Base-by-base conservation (phyloP, 2,797 vertebrate genomes). In the Scarus forsteni region DNA sequence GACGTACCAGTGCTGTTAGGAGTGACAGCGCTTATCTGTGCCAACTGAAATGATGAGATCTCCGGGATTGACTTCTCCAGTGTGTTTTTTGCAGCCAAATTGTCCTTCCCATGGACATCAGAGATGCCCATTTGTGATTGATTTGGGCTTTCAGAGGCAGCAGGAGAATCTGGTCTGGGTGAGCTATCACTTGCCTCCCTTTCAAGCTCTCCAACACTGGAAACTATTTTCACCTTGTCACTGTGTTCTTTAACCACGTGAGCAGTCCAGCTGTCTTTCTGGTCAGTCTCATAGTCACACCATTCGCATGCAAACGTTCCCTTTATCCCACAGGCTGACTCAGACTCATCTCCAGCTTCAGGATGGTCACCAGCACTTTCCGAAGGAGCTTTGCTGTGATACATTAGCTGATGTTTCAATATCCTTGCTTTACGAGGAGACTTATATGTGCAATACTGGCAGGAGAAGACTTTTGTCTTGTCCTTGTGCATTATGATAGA, bases 161-260 rank as follows among this genome's bases (percentile, higher is more conserved):
- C 93, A 63, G 95, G 95, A 65, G 86, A 96, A 78, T 95, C 95
- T 18, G 94, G 88, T 73, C 91, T 94, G 57, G 92, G 91, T 7
- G 98, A 96, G 15, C 93, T 88, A n/a, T 84, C 63, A 56, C 90
- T 83, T 3, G 92, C 90, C 5, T 95, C 94, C 48, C 93, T 94
- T 72, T 97, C 96, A 52, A 95, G 91, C 71, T 97, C 94, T 15
- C 95, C 91, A 83, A 96, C 66, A 15, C 89, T 94, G 6, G 96
- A 98, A 63, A 98, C 93, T 66, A 98, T 97, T 92, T 99, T 98
- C 65, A 98, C 97, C 95, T 98, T 97, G 85, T 97, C 97, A 11
- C 96, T 94, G 83, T 99, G 98, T 69, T 99, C 98, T 88, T 98
- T 97, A 93, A 97, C 97, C 94, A 99, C 96, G 78, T 99, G 97